Conservation (phyloP, 2,888 invertebrate genomes). For the Sinopyrophorus schimmeli region DNA sequence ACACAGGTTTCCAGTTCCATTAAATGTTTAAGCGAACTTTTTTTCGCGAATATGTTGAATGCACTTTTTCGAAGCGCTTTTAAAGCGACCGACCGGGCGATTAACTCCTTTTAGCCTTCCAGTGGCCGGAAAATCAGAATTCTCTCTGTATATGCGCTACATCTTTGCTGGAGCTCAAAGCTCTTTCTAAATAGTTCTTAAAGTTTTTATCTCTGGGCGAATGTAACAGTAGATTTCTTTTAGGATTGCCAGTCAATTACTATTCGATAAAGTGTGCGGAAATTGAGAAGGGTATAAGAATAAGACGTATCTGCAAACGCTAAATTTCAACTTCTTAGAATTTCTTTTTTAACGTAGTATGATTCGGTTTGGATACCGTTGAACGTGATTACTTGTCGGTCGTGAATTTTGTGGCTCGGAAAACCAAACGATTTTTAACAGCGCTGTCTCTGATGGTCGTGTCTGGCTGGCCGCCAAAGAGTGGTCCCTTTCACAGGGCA, state of each 20-base stretch:
- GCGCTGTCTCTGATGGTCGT: slow-evolving; percentile 22
- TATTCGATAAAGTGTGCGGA: slow-evolving; percentile 46
- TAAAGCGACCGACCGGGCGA: slow-evolving; percentile 20
- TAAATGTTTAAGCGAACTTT: too few relatives aligned
- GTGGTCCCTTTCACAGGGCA: slow-evolving; percentile 17
- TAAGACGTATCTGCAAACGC: slow-evolving; percentile 27
- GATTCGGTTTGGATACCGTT: slow-evolving; percentile 23
- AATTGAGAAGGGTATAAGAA: slow-evolving; percentile 39
- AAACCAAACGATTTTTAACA: slow-evolving; percentile 24
- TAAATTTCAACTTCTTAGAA: slow-evolving; percentile 22
- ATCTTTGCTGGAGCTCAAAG: slow-evolving; percentile 27
- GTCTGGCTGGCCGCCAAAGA: slow-evolving; percentile 26
- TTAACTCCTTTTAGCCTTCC: slow-evolving; percentile 21
- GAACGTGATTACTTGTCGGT: slow-evolving; percentile 23
- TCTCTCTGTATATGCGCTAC: slow-evolving; percentile 15
- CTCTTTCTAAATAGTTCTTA: slow-evolving; percentile 36
- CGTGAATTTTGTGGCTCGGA: slow-evolving; percentile 18
- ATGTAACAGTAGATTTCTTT: slow-evolving; percentile 36
- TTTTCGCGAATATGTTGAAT: slow-evolving; percentile 12
- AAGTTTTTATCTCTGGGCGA: slow-evolving; percentile 36
- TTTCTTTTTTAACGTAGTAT: slow-evolving; percentile 18
- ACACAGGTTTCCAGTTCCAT: too few relatives aligned
- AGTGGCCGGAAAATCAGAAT: slow-evolving; percentile 22
- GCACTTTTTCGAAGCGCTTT: slow-evolving; percentile 13
- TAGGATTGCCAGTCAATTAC: slow-evolving; percentile 45